Evolutionary conservation across 2,888 invertebrate genomes (phyloP), one percentile per base, ranked within the genome.

Genomic region (Ametastegia equiseti): DNA sequence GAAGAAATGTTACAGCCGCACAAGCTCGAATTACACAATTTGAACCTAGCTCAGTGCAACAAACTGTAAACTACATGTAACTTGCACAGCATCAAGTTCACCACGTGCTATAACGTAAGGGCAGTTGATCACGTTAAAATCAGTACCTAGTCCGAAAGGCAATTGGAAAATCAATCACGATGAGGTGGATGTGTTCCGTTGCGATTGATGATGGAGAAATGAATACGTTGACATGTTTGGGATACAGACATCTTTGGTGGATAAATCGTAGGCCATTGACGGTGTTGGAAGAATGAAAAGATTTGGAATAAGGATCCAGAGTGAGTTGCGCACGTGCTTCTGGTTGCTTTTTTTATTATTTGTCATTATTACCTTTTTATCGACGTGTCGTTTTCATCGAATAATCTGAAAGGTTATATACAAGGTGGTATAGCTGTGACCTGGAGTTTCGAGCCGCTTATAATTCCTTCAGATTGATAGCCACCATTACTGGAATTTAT

Each of bases 401-500:
- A 54, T 71, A 39, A 67, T 23, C 67, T 23, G 39, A 39, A 67
- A 67, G 19, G 19, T 6, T 7, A 23, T 67, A 9, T 67, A 36
- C 39, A 15, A 60, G 30, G 60, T 60, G 6, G 60, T 57, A 50
- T 33, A 50, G 33, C 30, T 30, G 50, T 50, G 50, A 50, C 47
- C 73, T n/a, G n/a, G n/a, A 36, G 45, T 47, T 69, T 73, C 33
- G 73, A 33, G 75, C 33, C 50, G n/a, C 36, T 19, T 75, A 75
- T 86, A 86, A 86, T 87, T 87, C 85, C 81, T 81, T 73, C 83
- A 86, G 89, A 89, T 89, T 89, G 89, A 90, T 90, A 88, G 86
- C 86, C 85, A 85, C 87, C 88, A 88, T 90, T 89, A 89, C 87
- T 83, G 81, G 86, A 86, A 90, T 90, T 89, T 89, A 90, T 90